Base-by-base conservation (phyloP, 2,113 vertebrate species). In the Rhinoderma darwinii region DNA sequence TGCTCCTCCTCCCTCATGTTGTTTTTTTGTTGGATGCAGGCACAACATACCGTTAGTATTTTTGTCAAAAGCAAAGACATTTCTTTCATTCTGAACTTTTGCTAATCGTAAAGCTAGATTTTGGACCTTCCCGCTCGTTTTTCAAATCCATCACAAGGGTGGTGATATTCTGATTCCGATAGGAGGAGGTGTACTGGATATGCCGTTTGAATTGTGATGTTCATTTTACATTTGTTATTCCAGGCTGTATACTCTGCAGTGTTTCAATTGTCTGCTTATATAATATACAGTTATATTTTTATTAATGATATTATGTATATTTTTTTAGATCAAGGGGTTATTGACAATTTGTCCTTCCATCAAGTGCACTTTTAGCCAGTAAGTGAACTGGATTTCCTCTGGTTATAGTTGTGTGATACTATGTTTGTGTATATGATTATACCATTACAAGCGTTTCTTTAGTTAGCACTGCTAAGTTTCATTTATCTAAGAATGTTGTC, bases 351-450 rank as follows among this genome's bases (percentile, higher is more conserved):
- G 66, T 37, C 66, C 66, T 70, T 70, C 17, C 66, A 70, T 39
- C 18, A 70, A 70, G 66, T 18, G 66, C 66, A 70, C 66, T 70
- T 70, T 70, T 37, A 70, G 35, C 35, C 66, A 70, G 66, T 17
- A 39, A 37, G 66, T 70, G 35, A 70, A 5, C 32, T 9, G 18
- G 66, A 70, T 70, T 37, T 70, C 35, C 39, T 37, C 66, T 37
- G 66, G 66, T 32, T 68, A 68, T 15, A 35, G 30, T 22, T 68
- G 63, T 68, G 18, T 70, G 14, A 15, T 70, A 70, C 66, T 35
- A 70, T 70, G 32, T 70, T 70, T 70, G 35, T 39, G 61, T 66
- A 66, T 32, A 14, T 63, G 59, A 12, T 63, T 22, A 9, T 63
- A 66, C 32, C 10, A 32, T 66, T 66, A 15, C 61, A 32, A 66